Conservation (phyloP, 2,888 invertebrate genomes). For the Oscheius onirici region DNA sequence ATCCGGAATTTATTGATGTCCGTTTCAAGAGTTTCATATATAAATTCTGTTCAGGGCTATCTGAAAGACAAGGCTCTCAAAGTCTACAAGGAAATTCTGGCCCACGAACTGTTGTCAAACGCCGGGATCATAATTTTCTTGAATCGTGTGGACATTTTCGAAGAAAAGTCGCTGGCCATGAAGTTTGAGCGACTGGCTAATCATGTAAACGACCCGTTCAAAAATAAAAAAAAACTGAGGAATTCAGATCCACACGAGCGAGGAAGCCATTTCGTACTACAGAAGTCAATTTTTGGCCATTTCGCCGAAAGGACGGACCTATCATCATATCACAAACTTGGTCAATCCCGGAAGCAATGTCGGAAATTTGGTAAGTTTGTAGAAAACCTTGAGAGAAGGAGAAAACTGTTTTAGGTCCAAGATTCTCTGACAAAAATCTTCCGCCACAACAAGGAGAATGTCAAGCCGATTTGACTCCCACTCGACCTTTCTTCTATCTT, state of each 20-base stretch:
- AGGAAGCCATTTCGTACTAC: conserved; percentile 43
- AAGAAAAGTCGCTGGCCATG: conserved; percentile 44
- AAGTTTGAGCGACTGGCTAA: conserved; percentile 42
- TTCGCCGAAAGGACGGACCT: conserved; percentile 41
- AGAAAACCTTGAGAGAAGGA: background rate
- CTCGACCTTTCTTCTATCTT: background rate
- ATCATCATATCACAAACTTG: conserved; percentile 36
- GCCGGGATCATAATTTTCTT: conserved; percentile 43
- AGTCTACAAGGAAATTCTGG: conserved; percentile 40
- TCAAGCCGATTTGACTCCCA: conserved; percentile 14
- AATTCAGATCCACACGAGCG: conserved; percentile 35
- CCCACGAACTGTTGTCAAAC: conserved; percentile 14
- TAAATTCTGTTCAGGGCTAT: conserved; percentile 42
- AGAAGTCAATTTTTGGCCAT: conserved; percentile 39
- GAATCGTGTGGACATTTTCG: conserved; percentile 48
- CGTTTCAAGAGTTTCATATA: background rate
- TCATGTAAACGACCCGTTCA: conserved; percentile 28
- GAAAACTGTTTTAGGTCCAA: background rate
- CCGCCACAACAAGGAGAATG: conserved; percentile 30
- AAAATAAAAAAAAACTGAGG: background rate
- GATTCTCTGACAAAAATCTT: conserved; percentile 28
- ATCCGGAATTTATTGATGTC: conserved; percentile 50
- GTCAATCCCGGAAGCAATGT: conserved; percentile 16
- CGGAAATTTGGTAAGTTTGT: background rate
- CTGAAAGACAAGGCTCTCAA: conserved; percentile 47